These are phyloP conservation scores for Buteo buteo DNA, from an alignment of 2,113 vertebrate genomes.

Conservation along the genomic window DNA sequence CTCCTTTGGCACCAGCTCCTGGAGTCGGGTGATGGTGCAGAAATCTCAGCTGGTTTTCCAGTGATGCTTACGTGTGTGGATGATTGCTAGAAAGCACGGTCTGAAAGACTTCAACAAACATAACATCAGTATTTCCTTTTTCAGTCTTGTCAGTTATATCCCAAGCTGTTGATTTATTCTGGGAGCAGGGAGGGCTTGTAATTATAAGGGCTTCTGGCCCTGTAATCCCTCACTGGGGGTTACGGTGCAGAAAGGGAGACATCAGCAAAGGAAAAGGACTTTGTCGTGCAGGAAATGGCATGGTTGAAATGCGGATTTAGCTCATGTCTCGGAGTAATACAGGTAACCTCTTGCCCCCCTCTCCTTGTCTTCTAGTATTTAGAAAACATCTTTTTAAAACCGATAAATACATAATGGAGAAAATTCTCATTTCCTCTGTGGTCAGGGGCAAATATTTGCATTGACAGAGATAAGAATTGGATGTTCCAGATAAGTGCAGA, in stretches of 20 bases:
- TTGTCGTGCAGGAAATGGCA: background rate
- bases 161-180: background rate
- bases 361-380: background rate
- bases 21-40: background rate
- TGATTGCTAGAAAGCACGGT: background rate
- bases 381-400: background rate
- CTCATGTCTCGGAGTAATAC: background rate
- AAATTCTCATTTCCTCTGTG: constrained; percentile 2
- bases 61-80: background rate
- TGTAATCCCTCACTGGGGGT: background rate
- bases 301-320: background rate
- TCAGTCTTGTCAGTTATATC: background rate
- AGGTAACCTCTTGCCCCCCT: background rate
- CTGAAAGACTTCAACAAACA: background rate
- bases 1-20: background rate
- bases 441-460: background rate
- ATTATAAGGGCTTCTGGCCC: background rate
- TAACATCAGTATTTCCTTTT: background rate
- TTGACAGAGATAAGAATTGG: background rate
- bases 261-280: background rate
- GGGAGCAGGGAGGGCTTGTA: background rate
- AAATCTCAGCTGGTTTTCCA: background rate
- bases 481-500: background rate
- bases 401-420: background rate
- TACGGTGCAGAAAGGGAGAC: background rate